Percentiles rank a stretch among this genome's conserved stretches.
Conservation (phyloP, 1,140 invertebrate genomes). For the Thereuonema tuberculata region DNA sequence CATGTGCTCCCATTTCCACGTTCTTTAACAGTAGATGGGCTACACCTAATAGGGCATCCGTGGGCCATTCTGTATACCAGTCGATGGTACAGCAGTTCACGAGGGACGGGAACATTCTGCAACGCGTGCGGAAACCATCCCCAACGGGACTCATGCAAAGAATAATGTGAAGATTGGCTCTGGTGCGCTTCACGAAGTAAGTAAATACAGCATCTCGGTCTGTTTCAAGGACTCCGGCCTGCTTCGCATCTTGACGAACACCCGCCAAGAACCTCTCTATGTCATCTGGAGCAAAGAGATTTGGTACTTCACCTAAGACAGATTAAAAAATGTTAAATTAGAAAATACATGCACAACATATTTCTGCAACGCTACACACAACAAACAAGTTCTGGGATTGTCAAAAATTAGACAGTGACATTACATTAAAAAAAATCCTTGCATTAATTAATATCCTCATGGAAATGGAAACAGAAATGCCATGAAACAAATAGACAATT, state of each 20-base stretch:
- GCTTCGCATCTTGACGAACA: conserved; percentile 50
- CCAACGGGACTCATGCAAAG: conserved; percentile 81
- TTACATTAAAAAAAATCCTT: too few relatives aligned
- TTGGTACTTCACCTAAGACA: conserved; percentile 52
- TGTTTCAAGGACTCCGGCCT: conserved; percentile 46
- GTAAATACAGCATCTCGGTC: conserved; percentile 64
- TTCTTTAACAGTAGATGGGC: conserved; percentile 41
- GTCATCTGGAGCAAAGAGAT: conserved; percentile 65
- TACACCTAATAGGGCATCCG: conserved; percentile 53
- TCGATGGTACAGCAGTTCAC: conserved; percentile 38
- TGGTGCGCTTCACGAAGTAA: conserved; percentile 62
- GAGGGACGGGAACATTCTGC: conserved; percentile 36
- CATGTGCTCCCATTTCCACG: conserved; percentile 11
- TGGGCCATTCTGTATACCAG: conserved; percentile 36
- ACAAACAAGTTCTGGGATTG: too few relatives aligned
- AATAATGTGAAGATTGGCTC: conserved; percentile 66
- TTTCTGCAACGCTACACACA: too few relatives aligned
- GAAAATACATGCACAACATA: conserved; percentile 30
- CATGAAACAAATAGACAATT: too few relatives aligned
- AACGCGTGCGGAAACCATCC: conserved; percentile 55
- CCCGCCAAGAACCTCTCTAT: conserved; percentile 64
- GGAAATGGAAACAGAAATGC: too few relatives aligned
- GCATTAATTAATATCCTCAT: too few relatives aligned
- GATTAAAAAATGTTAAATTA: conserved; percentile 5
- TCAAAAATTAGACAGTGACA: too few relatives aligned